A percentile compares a stretch with the other conserved stretches of the same genome.
Conservation (phyloP, 1,140 invertebrate species). For the Wiebesia pumilae region DNA sequence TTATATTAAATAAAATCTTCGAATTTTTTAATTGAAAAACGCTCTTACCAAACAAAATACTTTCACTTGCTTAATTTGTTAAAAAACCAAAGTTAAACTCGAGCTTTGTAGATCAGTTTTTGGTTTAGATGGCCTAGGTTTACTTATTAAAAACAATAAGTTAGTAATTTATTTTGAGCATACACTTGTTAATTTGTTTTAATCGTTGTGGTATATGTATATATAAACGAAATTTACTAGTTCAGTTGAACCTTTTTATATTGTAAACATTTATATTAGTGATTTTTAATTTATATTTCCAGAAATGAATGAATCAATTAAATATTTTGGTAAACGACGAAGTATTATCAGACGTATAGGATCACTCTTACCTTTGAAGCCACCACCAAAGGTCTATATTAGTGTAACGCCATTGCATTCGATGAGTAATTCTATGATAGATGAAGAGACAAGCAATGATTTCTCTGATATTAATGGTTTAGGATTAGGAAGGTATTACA, state of each 20-base stretch:
- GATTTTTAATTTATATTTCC: conserved; percentile 46
- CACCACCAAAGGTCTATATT: conserved; percentile 73
- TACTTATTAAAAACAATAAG: background rate
- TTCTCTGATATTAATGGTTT: conserved; percentile 62
- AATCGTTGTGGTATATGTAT: background rate
- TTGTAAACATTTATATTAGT: background rate
- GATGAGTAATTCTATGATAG: conserved; percentile 74
- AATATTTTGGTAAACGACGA: conserved; percentile 70
- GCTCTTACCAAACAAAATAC: background rate
- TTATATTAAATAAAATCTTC: background rate
- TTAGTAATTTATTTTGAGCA: conserved; percentile 16
- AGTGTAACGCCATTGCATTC: conserved; percentile 73
- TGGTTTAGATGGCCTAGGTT: background rate
- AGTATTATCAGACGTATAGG: conserved; percentile 72
- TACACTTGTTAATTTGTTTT: background rate
- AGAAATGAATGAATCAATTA: conserved; percentile 65
- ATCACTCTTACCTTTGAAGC: conserved; percentile 71
- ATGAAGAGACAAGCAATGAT: conserved; percentile 66
- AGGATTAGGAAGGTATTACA: conserved; percentile 62
- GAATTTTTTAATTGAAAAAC: background rate
- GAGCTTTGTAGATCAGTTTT: background rate
- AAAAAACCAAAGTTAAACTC: background rate
- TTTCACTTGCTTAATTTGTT: background rate
- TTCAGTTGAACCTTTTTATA: background rate
- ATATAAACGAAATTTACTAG: background rate